phyloP scores from a whole-genome alignment of 2,797 vertebrate genomes.

The Ptychobarbus kaznakovi region DNA sequence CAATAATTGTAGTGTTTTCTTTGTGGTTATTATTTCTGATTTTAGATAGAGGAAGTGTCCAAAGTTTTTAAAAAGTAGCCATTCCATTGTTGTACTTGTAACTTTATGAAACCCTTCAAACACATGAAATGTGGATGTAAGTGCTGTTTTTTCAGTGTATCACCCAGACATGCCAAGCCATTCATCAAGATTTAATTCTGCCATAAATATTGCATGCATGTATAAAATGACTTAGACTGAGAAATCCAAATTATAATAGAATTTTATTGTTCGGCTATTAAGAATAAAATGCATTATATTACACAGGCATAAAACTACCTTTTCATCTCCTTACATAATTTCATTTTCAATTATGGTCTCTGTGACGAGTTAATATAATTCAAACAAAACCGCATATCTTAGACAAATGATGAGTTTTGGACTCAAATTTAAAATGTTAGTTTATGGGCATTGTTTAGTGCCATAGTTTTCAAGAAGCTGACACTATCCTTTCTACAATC shows the following conservation, averaged over 20 bases:
- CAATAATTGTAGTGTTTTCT: neutral
- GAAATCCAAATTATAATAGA: constrained; percentile 1
- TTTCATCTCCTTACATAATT: neutral
- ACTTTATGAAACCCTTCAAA: neutral
- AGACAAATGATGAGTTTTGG: neutral
- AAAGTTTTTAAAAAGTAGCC: neutral
- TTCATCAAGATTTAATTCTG: neutral
- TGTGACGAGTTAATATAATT: no score
- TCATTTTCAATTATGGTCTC: neutral
- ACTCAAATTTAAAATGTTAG: neutral
- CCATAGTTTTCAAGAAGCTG: constrained; percentile 1
- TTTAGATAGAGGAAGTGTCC: neutral
- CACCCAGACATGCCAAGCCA: neutral
- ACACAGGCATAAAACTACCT: neutral
- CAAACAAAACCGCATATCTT: neutral
- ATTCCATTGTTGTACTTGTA: neutral
- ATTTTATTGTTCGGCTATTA: constrained; percentile 9
- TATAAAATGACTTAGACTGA: neutral
- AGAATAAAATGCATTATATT: neutral
- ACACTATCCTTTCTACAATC: neutral
- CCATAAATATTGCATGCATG: neutral
- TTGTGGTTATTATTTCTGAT: neutral
- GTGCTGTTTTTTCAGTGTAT: neutral
- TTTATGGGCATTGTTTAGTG: neutral
- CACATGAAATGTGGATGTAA: neutral